Evolutionary conservation across 2,113 vertebrate genomes (phyloP).

Genomic region (Illadopsis cleaveri): DNA sequence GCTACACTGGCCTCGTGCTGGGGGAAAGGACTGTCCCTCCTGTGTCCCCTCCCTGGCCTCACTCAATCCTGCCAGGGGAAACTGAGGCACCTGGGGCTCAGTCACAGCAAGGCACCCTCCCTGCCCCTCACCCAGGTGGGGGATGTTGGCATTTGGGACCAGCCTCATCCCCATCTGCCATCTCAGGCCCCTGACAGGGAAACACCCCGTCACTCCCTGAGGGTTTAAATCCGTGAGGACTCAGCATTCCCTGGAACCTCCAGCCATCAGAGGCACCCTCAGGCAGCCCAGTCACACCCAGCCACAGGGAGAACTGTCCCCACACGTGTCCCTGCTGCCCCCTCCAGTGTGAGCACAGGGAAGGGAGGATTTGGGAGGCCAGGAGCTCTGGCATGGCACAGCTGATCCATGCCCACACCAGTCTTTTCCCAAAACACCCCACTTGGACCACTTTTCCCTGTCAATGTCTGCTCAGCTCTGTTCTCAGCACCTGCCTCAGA

Average conservation of each 20-base stretch:
- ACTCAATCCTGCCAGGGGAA: neutral
- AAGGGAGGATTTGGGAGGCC: neutral
- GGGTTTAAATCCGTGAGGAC: neutral
- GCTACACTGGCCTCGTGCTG: neutral
- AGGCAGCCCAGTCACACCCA: neutral
- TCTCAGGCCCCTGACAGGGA: neutral
- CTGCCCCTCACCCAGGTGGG: neutral
- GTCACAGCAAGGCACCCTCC: neutral
- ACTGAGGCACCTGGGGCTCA: neutral
- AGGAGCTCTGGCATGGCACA: neutral
- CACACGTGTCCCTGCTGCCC: neutral
- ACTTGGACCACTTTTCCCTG: neutral
- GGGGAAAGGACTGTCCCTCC: neutral
- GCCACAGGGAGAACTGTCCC: no score
- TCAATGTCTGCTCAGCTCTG: neutral
- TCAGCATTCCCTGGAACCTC: neutral
- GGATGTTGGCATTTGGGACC: neutral
- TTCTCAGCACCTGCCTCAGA: neutral
- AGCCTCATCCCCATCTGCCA: neutral
- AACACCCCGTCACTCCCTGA: neutral
- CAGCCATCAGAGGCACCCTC: neutral
- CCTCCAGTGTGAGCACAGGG: neutral
- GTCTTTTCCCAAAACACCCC: neutral
- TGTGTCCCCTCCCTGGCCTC: neutral
- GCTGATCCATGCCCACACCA: neutral